Conservation (phyloP, 1,140 invertebrate species). For the Parapsyche elsis region DNA sequence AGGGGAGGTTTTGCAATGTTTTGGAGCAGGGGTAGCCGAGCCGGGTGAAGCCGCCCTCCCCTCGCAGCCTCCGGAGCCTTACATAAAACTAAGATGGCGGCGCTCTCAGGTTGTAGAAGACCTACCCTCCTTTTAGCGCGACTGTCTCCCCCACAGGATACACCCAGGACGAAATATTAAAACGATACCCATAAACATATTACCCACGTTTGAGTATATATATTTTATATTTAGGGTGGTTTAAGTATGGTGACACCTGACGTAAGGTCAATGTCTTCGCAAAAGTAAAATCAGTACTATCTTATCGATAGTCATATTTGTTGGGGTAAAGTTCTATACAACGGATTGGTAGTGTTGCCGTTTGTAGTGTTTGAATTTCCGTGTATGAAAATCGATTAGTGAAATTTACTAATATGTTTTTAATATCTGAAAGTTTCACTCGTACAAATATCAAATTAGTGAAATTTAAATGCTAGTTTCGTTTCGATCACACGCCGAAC, state of each 20-base stretch:
- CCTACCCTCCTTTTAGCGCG: conserved; percentile 39
- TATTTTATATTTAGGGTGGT: not conserved
- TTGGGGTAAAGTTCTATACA: no score
- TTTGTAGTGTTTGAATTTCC: no score
- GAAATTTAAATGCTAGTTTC: conserved; percentile 25
- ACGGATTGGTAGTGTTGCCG: no score
- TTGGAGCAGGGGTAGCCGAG: not conserved
- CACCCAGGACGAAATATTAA: conserved; percentile 24
- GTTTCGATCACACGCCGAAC: not conserved
- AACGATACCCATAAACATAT: conserved; percentile 8
- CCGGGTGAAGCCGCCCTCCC: not conserved
- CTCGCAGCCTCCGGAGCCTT: conserved; percentile 44
- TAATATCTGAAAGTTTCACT: conserved; percentile 8
- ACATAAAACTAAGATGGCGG: conserved; percentile 56
- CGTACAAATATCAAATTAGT: conserved; percentile 10
- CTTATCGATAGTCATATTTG: not conserved
- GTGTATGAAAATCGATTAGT: no score
- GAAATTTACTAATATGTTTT: conserved; percentile 17
- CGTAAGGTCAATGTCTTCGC: not conserved
- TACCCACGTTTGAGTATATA: not conserved
- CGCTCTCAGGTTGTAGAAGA: conserved; percentile 51
- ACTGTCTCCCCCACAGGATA: conserved; percentile 13
- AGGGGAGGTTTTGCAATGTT: conserved; percentile 15
- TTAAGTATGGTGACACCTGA: not conserved
- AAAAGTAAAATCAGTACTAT: not conserved